A percentile compares a stretch with the other conserved stretches of the same genome.
These are phyloP conservation scores for Lepidostoma basale DNA, from an alignment of 1,140 invertebrate species.

Conservation along the genomic window DNA sequence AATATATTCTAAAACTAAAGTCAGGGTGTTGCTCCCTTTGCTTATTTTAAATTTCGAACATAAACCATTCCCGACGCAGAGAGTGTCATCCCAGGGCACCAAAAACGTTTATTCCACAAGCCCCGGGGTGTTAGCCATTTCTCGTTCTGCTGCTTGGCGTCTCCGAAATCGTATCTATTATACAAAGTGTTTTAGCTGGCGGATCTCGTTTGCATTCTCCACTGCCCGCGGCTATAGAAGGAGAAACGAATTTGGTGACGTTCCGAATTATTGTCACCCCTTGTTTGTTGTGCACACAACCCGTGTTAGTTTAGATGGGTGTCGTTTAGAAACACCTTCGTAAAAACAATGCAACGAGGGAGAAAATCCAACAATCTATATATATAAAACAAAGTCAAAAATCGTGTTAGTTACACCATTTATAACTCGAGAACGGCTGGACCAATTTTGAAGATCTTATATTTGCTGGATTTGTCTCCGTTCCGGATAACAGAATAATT, in stretches of 20 bases:
- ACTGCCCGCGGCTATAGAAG: slow-evolving; percentile 32
- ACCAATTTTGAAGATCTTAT: too few species aligned
- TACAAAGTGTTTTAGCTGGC: slow-evolving; percentile 36
- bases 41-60: too few species aligned
- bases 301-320: slow-evolving; percentile 14
- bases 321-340: slow-evolving; percentile 15
- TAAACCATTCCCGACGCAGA: too few species aligned
- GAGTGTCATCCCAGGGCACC: too few species aligned
- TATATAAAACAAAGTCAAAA: too few species aligned
- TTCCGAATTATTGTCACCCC: slow-evolving; percentile 41
- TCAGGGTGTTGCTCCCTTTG: too few species aligned
- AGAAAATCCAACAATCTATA: too few species aligned
- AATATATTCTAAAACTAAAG: too few species aligned
- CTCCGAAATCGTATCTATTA: slow-evolving; percentile 26
- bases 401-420: too few species aligned
- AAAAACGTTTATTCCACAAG: slow-evolving; percentile 17
- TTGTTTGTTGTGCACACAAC: slow-evolving; percentile 22
- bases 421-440: too few species aligned
- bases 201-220: slow-evolving; percentile 36
- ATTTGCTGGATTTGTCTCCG: too few species aligned
- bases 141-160: slow-evolving; percentile 5
- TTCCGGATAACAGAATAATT: too few species aligned
- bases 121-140: slow-evolving; percentile 14
- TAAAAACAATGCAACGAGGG: background rate
- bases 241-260: slow-evolving; percentile 36